A percentile compares a stretch with the other conserved stretches of the same genome.
phyloP scores from a whole-genome alignment of 2,797 vertebrate species.

The Micropoecilia bifurca region DNA sequence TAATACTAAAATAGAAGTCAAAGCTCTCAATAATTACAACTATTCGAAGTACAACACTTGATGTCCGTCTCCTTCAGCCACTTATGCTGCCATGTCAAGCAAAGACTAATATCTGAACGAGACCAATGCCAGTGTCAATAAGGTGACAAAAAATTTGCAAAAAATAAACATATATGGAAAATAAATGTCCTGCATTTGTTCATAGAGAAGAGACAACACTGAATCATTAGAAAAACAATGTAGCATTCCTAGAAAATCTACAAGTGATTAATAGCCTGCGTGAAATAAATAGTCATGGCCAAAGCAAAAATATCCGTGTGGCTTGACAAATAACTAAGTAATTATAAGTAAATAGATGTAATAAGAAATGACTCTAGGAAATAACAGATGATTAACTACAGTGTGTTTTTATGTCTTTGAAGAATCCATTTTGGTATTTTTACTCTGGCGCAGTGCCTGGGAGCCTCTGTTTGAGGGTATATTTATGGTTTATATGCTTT shows the following conservation, averaged over 20 bases:
- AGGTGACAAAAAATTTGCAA: not conserved
- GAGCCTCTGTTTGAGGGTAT: constrained; percentile 1
- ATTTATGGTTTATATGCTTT: constrained; percentile 27
- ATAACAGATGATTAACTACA: not conserved
- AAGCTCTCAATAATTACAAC: not conserved
- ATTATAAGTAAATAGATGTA: not conserved
- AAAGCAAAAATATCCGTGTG: not conserved
- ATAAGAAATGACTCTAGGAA: not conserved
- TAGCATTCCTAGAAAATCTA: constrained; percentile 1
- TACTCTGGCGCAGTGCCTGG: not conserved
- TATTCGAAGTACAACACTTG: not conserved
- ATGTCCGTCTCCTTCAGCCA: not conserved
- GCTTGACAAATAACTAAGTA: constrained; percentile 2
- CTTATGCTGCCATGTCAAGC: not conserved
- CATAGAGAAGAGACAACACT: not conserved
- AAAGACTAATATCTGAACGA: not conserved
- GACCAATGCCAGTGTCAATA: not conserved
- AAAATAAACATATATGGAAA: not conserved
- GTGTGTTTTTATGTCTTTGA: constrained; percentile 4
- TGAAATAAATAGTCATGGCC: not conserved
- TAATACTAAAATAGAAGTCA: not conserved
- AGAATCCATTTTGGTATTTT: constrained; percentile 19
- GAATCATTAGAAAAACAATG: not conserved
- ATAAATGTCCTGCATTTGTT: not conserved
- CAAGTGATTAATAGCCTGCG: not conserved